Base-by-base conservation (phyloP, 1,140 invertebrate species). In the Micrasema longulum region DNA sequence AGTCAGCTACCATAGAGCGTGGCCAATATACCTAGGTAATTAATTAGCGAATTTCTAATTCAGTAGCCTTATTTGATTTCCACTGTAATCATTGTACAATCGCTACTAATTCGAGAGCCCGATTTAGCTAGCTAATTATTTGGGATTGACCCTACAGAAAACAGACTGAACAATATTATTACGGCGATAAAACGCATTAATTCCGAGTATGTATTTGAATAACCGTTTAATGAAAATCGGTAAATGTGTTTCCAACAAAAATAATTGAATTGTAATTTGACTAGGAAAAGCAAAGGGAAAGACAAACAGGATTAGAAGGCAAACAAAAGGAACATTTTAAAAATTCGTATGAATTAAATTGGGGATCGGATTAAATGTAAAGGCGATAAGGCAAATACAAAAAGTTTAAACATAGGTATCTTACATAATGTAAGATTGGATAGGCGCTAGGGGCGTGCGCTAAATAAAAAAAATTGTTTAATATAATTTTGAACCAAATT, bases 331-430 rank as follows among this genome's bases (percentile, higher is more conserved):
- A n/a, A 23, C 53, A 36, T 14, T 57, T 31, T 14, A 35, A 35
- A 57, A 57, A 26, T 35, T 16, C 35, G 12, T 57, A 14, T n/a
- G 18, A 57, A 57, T 57, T 57, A 26, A 57, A 57, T 57, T 35
- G 12, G 14, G 53, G 12, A 12, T 35, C 36, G 53, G 26, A 57
- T 26, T 57, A 57, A 57, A 47, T 16, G 36, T 10, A 57, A n/a
- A 31, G 53, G 26, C 53, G 53, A 26, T 57, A 57, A 57, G 14
- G 23, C 31, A 57, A 57, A 57, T 57, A 31, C 31, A 57, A 57
- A 57, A 57, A 14, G 26, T 36, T 57, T 57, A 57, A 26, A 57
- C 26, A 35, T 57, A 57, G 26, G 16, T 20, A 20, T 26, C 23
- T 12, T 57, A n/a, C 18, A 35, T 57, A 26, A n/a, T 26, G 14